Percentiles rank a stretch among this genome's conserved stretches.
These are phyloP conservation scores for Propithecus perrieri DNA, from an alignment of 2,797 vertebrate genomes.

Conservation along the genomic window DNA sequence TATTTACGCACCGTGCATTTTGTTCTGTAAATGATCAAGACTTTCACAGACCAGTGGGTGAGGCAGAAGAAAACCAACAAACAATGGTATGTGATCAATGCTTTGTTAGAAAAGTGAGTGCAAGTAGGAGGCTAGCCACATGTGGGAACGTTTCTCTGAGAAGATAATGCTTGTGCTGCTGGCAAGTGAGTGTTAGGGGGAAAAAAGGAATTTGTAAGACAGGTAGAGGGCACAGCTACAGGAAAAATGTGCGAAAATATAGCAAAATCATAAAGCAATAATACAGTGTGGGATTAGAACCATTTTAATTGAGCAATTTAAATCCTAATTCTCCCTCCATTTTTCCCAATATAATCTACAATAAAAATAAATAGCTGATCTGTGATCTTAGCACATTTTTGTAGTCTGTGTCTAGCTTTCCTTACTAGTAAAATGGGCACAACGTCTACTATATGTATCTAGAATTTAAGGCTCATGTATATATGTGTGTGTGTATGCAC, in stretches of 20 bases:
- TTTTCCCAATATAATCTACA: not conserved
- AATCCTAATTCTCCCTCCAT: not conserved
- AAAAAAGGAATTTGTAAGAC: not conserved
- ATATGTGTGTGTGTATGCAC: not conserved
- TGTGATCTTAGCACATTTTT: not conserved
- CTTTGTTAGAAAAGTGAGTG: not conserved
- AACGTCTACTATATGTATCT: not conserved
- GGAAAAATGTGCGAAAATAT: not conserved
- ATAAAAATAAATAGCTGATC: not conserved
- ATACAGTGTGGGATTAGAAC: not conserved
- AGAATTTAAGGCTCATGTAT: not conserved
- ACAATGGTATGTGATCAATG: not conserved
- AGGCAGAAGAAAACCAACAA: slow-evolving; percentile 1
- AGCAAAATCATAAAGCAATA: not conserved
- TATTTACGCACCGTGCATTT: not conserved
- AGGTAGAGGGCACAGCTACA: not conserved
- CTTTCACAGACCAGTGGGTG: not conserved
- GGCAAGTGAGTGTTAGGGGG: not conserved
- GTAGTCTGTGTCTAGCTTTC: not conserved
- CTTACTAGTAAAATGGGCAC: not conserved
- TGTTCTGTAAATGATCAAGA: not conserved
- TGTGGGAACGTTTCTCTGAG: not conserved
- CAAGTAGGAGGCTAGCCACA: not conserved
- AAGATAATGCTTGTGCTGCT: not conserved
- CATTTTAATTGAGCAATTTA: not conserved